A percentile compares a stretch with the other conserved stretches of the same genome.
Evolutionary conservation across 2,888 invertebrate species (phyloP).

Genomic region (Germaria angustata): DNA sequence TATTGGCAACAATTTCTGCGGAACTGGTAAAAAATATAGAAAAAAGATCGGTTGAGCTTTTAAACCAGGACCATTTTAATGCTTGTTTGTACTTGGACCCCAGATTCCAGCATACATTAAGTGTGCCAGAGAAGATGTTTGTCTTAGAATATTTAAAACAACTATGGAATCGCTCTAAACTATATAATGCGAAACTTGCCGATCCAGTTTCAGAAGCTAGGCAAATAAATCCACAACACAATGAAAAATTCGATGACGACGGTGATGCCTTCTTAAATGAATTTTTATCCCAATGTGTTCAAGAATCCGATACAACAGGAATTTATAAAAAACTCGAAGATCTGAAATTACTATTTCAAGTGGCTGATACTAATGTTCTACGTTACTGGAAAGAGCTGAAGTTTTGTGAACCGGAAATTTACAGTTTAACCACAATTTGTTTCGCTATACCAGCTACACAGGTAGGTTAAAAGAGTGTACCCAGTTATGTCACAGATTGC

Average conservation of each 20-base stretch:
- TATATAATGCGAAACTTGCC: constrained; percentile 2
- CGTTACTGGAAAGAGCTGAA: constrained; percentile 31
- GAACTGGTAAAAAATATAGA: constrained; percentile 33
- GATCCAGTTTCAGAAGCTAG: background rate
- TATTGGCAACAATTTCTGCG: background rate
- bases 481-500: too few species aligned
- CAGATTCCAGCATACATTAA: constrained; percentile 46
- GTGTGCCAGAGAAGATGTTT: constrained; percentile 4
- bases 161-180: constrained; percentile 36
- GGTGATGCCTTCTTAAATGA: constrained; percentile 47
- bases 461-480: constrained; percentile 36
- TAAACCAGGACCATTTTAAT: constrained; percentile 10
- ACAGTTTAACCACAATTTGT: constrained; percentile 37
- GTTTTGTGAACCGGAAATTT: constrained; percentile 39
- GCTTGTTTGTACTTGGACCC: constrained; percentile 56
- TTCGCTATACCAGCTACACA: constrained; percentile 56
- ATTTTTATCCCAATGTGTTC: constrained; percentile 25
- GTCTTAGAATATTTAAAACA: constrained; percentile 43
- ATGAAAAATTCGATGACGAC: constrained; percentile 6
- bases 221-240: background rate
- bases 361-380: constrained; percentile 41
- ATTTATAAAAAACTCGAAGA: constrained; percentile 34
- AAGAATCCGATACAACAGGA: constrained; percentile 1
- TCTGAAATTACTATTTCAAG: constrained; percentile 40
- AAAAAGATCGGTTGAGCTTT: constrained; percentile 12